Base-by-base conservation (phyloP, 2,888 invertebrate species). In the Drosophila sordidula region DNA sequence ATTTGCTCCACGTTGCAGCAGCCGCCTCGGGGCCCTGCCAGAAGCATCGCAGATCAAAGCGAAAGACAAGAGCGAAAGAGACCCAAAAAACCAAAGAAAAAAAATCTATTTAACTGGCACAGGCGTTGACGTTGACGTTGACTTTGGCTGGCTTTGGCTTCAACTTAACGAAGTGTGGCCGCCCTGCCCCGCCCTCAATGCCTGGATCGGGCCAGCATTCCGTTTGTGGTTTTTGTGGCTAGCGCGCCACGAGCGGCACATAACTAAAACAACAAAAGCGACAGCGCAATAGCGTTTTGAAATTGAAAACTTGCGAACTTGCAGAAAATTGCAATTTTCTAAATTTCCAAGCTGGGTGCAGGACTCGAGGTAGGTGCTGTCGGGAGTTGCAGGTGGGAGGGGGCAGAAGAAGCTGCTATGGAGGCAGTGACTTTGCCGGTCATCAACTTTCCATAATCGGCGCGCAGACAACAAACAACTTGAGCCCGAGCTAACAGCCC, bases 361-460 rank as follows among this genome's bases (percentile, higher is more conserved):
- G 55, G 39, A 22, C 39, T 9, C 6, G 34, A 6, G 2, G 9
- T 42, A 29, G 26, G 32, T 29, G 32, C 29, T 14, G 42, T 18
- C 11, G 3, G 29, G 29, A 9, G 29, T 9, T 3, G 9, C 6
- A 2, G 8, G 29, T n/a, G 8, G 29, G 29, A 6, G 9, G 22
- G 34, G 34, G 14, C 22, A 63, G 16, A 29, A 42, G 34, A 49
- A 22, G 36, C 50, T 16, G 41, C 11, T 29, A 5, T 57, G 34
- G 29, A n/a, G 41, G 34, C 29, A 46, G 55, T 68, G 65, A 54
- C 63, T 32, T 59, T 58, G 69, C 44, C 67, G 83, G 75, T 85
- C 85, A 87, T 87, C 83, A 87, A 87, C 87, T 83, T 83, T 83
- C 81, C 87, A 87, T 83, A 83, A 83, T 83, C 82, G 82, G 85